A percentile compares a stretch with the other conserved stretches of the same genome.
These are phyloP conservation scores for Prolemur simus DNA, from an alignment of 2,113 vertebrate genomes.

Conservation along the genomic window DNA sequence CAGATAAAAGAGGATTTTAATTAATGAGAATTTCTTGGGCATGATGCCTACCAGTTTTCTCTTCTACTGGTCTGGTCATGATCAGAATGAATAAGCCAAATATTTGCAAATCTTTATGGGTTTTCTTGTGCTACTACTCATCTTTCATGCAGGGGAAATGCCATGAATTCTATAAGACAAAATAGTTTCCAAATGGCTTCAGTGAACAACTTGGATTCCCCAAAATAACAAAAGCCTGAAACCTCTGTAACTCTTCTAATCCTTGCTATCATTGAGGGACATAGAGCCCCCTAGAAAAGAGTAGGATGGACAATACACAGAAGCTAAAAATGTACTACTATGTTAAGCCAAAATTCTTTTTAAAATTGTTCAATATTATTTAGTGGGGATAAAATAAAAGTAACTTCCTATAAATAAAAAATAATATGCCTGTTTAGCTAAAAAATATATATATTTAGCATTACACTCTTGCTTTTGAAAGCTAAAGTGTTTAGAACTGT, in stretches of 20 bases:
- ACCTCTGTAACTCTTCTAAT: background rate
- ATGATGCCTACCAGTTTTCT: background rate
- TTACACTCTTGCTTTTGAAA: background rate
- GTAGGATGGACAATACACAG: background rate
- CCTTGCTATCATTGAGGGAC: background rate
- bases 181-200: constrained; percentile 8
- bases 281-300: background rate
- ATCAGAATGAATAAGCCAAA: background rate
- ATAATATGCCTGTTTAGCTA: background rate
- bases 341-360: background rate
- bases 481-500: background rate
- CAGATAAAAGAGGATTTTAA: background rate
- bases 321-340: background rate
- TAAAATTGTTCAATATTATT: background rate
- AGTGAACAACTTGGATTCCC: background rate
- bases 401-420: background rate
- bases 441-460: background rate
- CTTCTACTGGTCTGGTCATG: background rate
- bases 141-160: background rate
- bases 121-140: background rate
- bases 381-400: background rate
- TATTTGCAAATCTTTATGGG: background rate
- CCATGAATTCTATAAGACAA: background rate
- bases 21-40: background rate
- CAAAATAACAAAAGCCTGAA: background rate